A percentile compares a stretch with the other conserved stretches of the same genome.
Evolutionary conservation across 2,888 invertebrate species (phyloP).

Genomic region (Scelioninae gen. 1): DNA sequence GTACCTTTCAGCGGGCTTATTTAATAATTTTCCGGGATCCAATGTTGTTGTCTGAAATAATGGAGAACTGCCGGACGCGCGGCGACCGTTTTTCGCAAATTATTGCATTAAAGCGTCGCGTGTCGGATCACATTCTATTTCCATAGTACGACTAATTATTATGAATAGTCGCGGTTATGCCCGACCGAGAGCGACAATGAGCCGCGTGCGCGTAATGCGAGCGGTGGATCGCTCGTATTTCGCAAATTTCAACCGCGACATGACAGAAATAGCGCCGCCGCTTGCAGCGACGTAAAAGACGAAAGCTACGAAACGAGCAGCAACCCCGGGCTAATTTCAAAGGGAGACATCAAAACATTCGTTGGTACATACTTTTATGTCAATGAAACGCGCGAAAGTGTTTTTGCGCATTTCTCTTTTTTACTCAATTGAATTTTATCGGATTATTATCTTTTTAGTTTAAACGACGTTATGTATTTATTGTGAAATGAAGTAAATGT

Average conservation of each 20-base stretch:
- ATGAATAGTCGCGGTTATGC: slow-evolving; percentile 74
- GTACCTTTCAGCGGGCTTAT: slow-evolving; percentile 51
- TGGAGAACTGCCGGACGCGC: slow-evolving; percentile 58
- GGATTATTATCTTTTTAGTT: too few species aligned
- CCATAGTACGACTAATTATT: slow-evolving; percentile 78
- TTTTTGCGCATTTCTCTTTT: neutral
- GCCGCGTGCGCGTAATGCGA: slow-evolving; percentile 66
- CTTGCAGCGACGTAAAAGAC: slow-evolving; percentile 57
- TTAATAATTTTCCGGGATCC: slow-evolving; percentile 51
- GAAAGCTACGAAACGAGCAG: slow-evolving; percentile 31
- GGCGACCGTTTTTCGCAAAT: slow-evolving; percentile 58
- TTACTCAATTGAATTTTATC: neutral
- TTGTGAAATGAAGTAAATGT: too few species aligned
- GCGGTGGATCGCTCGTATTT: slow-evolving; percentile 61
- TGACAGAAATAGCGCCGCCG: slow-evolving; percentile 66
- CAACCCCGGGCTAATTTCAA: slow-evolving; percentile 17
- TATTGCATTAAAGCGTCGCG: slow-evolving; percentile 56
- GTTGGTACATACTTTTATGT: slow-evolving; percentile 14
- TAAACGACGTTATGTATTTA: too few species aligned
- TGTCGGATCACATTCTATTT: slow-evolving; percentile 74
- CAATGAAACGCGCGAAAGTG: neutral
- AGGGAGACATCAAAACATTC: slow-evolving; percentile 23
- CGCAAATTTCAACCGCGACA: slow-evolving; percentile 68
- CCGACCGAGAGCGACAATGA: slow-evolving; percentile 70
- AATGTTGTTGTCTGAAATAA: slow-evolving; percentile 57